Base-by-base conservation (phyloP, 2,888 invertebrate genomes). In the Tuberolachnus salignus region DNA sequence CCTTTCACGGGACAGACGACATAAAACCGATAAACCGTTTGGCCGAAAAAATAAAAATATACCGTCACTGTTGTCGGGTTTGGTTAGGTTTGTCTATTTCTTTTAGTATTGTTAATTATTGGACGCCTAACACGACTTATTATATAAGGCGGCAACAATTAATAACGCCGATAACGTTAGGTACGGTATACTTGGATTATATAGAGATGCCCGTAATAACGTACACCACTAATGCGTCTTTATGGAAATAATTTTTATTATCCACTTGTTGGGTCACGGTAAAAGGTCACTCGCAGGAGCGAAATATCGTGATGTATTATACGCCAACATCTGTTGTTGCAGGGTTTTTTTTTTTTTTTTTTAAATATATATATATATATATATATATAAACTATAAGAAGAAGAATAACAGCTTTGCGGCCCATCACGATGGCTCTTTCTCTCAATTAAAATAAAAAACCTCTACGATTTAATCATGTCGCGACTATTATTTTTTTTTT, bases 391-490 rank as follows among this genome's bases (percentile, higher is more conserved):
- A 26, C n/a, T n/a, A n/a, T 49, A 23, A 66, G 23, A 70, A 64
- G 64, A 67, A 71, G 57, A 59, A 71, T 59, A 59, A 46, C 71
- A 59, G 59, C 59, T 71, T 71, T 59, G 59, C 71, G 34, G 34
- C 34, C 34, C 34, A 34, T 34, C 34, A 71, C 71, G 71, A 71
- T 49, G 71, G 46, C 26, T 71, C 46, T 59, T 59, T 71, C 71
- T 71, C 71, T 71, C 71, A 71, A 71, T 71, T 71, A 71, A 71
- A 71, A 71, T 59, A 71, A 71, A 71, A 71, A 71, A 71, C 46
- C 71, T 49, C 71, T 49, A 46, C 26, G 71, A 71, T 71, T 71
- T 71, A 71, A 71, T 71, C 71, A 46, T 42, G 46, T 49, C 21
- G 44, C 42, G 44, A 44, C 64, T 64, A 66, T 74, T 74, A 74